Base-by-base conservation (phyloP, 2,888 invertebrate species). In the Drosophila longiperda region DNA sequence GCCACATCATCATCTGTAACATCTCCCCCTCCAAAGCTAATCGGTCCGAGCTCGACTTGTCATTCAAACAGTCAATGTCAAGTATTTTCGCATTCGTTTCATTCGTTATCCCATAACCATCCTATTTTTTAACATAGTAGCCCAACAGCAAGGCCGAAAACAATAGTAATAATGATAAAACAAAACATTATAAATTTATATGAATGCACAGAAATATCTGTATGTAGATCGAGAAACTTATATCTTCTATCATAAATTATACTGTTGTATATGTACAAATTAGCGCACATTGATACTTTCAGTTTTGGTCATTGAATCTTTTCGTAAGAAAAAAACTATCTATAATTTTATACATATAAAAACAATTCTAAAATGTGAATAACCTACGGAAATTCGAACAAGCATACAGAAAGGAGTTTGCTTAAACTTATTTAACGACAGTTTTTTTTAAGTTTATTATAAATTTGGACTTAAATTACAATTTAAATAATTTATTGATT, bases 41-140 rank as follows among this genome's bases (percentile, higher is more conserved):
- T 48, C 34, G 26, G 23, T 17, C 29, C 45, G 33, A 20, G 38
- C 29, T 57, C 33, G 8, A 34, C 40, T 20, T 34, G 33, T 15
- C 52, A 75, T 32, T 42, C 54, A 8, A 64, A 53, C 23, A 53
- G 52, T 26, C 72, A 67, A n/a, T 54, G 64, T 12, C 68, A 67
- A 50, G 55, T 57, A 26, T 55, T 76, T n/a, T 75, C 66, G 12
- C 65, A 60, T 9, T 50, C 50, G 38, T 66, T 63, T 12, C 33
- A 52, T 23, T 36, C 75, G 8, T 55, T 45, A 7, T 36, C 57
- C 5, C 58, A 66, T 55, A 52, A 52, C 33, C 69, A 79, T 48
- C 50, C 63, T 9, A 52, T 60, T 38, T 60, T 50, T 11, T 65
- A 62, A 36, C 42, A 32, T 17, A 45, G 15, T 20, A 33, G 45